Conservation (phyloP, 2,797 vertebrate species). For the Sebastes minor region DNA sequence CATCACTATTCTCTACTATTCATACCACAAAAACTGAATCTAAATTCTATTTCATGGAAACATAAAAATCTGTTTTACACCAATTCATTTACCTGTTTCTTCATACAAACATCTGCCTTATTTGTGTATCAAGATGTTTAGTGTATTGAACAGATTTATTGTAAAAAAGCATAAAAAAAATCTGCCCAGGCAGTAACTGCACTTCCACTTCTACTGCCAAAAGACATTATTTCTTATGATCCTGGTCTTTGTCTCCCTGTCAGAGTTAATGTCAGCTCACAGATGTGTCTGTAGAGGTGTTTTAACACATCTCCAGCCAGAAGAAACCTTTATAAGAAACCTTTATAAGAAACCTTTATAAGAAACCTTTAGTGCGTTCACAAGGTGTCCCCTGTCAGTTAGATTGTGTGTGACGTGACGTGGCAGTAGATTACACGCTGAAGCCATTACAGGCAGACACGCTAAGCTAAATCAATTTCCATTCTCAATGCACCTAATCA, state of each 20-base stretch:
- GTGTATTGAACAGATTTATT: background rate
- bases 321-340: background rate
- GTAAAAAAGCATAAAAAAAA: background rate
- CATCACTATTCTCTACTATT: background rate
- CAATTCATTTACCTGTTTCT: background rate
- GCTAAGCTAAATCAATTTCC: slow-evolving; percentile 54
- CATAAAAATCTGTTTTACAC: background rate
- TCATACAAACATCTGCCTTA: background rate
- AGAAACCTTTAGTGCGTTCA: slow-evolving; percentile 1
- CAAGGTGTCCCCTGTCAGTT: slow-evolving; percentile 19
- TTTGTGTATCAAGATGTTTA: background rate
- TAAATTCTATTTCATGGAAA: background rate
- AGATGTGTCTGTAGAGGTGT: background rate
- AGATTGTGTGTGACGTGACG: background rate
- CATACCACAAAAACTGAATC: background rate
- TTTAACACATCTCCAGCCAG: background rate
- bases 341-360: background rate
- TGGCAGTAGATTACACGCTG: slow-evolving; percentile 7
- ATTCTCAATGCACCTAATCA: slow-evolving; percentile 51
- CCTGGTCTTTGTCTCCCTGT: background rate
- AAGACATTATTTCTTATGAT: background rate
- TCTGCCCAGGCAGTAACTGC: background rate
- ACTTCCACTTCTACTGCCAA: background rate
- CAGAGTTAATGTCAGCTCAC: background rate
- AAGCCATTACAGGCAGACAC: slow-evolving; percentile 45